Percentiles rank a stretch among this genome's conserved stretches.
These are phyloP conservation scores for Patella pellucida DNA, from an alignment of 2,888 invertebrate species.

Conservation along the genomic window DNA sequence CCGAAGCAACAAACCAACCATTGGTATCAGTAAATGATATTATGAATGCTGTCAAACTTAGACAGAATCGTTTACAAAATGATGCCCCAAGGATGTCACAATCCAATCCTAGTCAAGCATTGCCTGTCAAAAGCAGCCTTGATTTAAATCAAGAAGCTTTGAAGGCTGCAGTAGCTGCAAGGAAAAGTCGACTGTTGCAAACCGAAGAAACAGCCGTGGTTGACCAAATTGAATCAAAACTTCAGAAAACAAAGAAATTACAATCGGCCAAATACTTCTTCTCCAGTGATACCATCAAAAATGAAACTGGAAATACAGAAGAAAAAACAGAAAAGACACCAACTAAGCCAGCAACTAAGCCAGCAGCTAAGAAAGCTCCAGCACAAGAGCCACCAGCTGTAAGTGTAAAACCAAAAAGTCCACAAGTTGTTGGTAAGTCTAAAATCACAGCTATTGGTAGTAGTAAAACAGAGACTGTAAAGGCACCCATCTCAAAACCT, in stretches of 20 bases:
- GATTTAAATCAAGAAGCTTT: conserved; percentile 60
- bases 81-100: conserved; percentile 48
- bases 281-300: conserved; percentile 36
- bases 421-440: conserved; percentile 19
- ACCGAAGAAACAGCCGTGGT: conserved; percentile 51
- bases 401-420: conserved; percentile 15
- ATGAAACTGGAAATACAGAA: conserved; percentile 18
- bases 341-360: neutral
- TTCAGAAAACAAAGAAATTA: conserved; percentile 63
- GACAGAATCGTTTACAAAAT: conserved; percentile 55
- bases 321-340: conserved; percentile 21
- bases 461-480: conserved; percentile 7
- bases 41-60: conserved; percentile 60
- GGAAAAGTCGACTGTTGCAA: conserved; percentile 57
- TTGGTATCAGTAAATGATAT: conserved; percentile 50
- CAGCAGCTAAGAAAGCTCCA: conserved; percentile 6
- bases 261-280: conserved; percentile 59
- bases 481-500: conserved; percentile 22
- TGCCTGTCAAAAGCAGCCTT: conserved; percentile 27
- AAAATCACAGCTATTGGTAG: conserved; percentile 19
- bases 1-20: conserved; percentile 20
- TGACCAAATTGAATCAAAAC: conserved; percentile 59
- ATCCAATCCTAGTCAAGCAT: conserved; percentile 15
- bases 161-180: conserved; percentile 63
- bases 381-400: neutral